phyloP scores from a whole-genome alignment of 37 sponge, comb jelly and placozoan genomes.

The Chondrilla cf. caribensis region DNA sequence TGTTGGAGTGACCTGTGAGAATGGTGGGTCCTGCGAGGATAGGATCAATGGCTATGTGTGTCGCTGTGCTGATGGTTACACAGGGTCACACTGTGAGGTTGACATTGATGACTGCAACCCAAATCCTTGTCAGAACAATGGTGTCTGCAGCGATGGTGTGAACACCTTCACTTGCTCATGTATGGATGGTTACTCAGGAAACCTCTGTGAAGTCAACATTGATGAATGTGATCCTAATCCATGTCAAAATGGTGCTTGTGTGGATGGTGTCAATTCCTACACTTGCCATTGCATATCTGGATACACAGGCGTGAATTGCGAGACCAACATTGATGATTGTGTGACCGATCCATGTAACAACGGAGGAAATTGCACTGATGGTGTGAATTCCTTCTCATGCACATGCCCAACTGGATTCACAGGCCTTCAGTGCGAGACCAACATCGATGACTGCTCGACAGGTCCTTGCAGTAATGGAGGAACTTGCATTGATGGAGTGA shows the following conservation, averaged over 20 bases:
- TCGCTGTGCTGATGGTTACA: conserved; percentile 19
- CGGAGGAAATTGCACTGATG: conserved; percentile 33
- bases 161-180: conserved; percentile 17
- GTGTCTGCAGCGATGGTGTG: conserved; percentile 27
- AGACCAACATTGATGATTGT: conserved; percentile 29
- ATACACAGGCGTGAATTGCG: conserved; percentile 28
- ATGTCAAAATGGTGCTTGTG: conserved; percentile 32
- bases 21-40: conserved; percentile 21
- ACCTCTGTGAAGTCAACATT: conserved; percentile 16
- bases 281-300: conserved; percentile 21
- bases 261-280: conserved; percentile 23
- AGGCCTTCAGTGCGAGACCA: conserved; percentile 15
- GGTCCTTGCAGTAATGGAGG: conserved; percentile 34
- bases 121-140: conserved; percentile 16
- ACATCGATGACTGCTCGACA: conserved; percentile 23
- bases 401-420: conserved; percentile 10
- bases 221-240: conserved; percentile 20
- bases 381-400: conserved; percentile 24
- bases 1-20: background rate
- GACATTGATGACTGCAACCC: conserved; percentile 26
- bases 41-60: background rate
- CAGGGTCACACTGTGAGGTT: conserved; percentile 14
- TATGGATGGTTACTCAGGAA: conserved; percentile 23
- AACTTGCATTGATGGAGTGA: conserved; percentile 39
- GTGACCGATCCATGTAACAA: conserved; percentile 15